Percentiles rank a stretch among this genome's conserved stretches.
phyloP scores from a whole-genome alignment of 2,888 invertebrate genomes.

The Chrysolina americana region DNA sequence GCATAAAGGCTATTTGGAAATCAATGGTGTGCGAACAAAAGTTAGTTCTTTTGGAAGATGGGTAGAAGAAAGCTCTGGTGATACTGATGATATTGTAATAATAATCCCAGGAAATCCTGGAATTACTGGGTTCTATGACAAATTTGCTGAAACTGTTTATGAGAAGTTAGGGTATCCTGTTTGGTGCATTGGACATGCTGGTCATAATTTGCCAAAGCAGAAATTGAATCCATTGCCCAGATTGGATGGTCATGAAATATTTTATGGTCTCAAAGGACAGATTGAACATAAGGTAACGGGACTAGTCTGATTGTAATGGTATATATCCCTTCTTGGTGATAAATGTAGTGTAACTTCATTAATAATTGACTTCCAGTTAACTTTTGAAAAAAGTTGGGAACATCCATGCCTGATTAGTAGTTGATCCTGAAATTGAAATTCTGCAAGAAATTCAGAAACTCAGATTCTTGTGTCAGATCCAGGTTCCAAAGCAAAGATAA shows the following conservation, averaged over 20 bases:
- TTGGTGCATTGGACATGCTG: slow-evolving; percentile 87
- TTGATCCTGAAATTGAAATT: too few relatives aligned
- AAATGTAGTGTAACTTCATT: too few relatives aligned
- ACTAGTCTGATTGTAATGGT: too few relatives aligned
- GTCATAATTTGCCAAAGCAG: slow-evolving; percentile 81
- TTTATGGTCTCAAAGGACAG: slow-evolving; percentile 86
- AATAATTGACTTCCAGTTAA: too few relatives aligned
- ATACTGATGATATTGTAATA: slow-evolving; percentile 74
- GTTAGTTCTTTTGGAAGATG: slow-evolving; percentile 81
- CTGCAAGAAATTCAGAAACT: too few relatives aligned
- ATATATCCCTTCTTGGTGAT: too few relatives aligned
- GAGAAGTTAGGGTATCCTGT: slow-evolving; percentile 77
- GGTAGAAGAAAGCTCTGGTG: slow-evolving; percentile 75
- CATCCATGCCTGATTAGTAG: too few relatives aligned
- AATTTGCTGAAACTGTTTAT: slow-evolving; percentile 79
- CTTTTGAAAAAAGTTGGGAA: too few relatives aligned
- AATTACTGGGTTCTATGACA: slow-evolving; percentile 83
- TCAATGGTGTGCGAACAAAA: slow-evolving; percentile 81
- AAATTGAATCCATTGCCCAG: slow-evolving; percentile 70
- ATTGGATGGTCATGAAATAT: slow-evolving; percentile 72
- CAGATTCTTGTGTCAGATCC: too few relatives aligned
- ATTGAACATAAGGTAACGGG: slow-evolving; percentile 80
- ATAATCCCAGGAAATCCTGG: slow-evolving; percentile 93
- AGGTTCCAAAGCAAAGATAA: too few relatives aligned
- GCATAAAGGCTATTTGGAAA: slow-evolving; percentile 70